Conservation (phyloP, 2,888 invertebrate species). For the Lochmaea capreae region DNA sequence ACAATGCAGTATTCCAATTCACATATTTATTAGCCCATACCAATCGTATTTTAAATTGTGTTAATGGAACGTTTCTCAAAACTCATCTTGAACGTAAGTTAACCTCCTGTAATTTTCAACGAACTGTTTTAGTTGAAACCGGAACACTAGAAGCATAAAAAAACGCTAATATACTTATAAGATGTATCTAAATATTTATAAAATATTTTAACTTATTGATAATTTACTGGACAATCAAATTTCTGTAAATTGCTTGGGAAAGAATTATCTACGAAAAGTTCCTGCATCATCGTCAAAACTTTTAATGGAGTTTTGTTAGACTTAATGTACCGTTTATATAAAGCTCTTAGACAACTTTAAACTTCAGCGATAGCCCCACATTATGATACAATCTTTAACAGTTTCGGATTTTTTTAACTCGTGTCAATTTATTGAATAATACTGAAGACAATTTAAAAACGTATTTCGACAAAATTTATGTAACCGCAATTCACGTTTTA, state of each 20-base stretch:
- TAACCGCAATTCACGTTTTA: too few species aligned
- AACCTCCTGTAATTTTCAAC: too few species aligned
- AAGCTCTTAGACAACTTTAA: not conserved
- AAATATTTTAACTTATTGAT: too few species aligned
- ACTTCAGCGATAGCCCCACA: not conserved
- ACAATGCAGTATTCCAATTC: too few species aligned
- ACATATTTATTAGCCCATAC: too few species aligned
- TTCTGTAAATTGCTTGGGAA: not conserved
- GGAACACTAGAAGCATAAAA: too few species aligned
- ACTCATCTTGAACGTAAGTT: too few species aligned
- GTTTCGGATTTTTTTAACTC: not conserved
- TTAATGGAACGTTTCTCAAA: too few species aligned
- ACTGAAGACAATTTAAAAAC: not conserved
- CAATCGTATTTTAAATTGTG: too few species aligned
- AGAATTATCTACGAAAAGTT: constrained; percentile 4
- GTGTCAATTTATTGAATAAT: not conserved
- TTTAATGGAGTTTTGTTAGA: constrained; percentile 4
- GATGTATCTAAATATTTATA: too few species aligned
- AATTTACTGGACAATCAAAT: not conserved
- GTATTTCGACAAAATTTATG: not conserved
- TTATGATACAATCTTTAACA: not conserved
- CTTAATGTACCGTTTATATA: constrained; percentile 4
- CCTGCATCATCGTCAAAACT: not conserved
- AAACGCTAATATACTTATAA: too few species aligned
- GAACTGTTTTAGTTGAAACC: too few species aligned